Base-by-base conservation (phyloP, 2,888 invertebrate species). In the Epistrophe eligans region DNA sequence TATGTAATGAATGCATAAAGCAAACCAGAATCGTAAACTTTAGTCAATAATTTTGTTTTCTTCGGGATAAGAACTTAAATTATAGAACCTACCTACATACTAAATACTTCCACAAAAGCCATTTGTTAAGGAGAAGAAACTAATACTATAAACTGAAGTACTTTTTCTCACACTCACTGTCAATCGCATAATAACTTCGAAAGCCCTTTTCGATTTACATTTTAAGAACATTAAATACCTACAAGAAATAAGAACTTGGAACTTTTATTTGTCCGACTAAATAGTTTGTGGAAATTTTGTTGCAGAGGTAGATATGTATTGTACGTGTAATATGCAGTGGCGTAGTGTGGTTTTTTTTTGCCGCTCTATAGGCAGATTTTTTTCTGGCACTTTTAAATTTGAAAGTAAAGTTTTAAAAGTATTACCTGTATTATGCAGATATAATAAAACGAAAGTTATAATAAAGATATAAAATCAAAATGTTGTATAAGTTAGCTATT, bases 131-230 rank as follows among this genome's bases (percentile, higher is more conserved):
- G 77, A 81, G 66, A 71, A 70, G 79, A 74, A 79, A 79, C 70
- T 79, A 28, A 32, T 32, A 32, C 15, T 32, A 28, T 60, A 58
- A 10, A 79, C 70, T 55, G 19, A 81, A 84, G 74, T 74, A 70
- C 73, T 74, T 84, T 77, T 71, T 67, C 79, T 50, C 84, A 74
- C 50, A 74, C 79, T 57, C 60, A 70, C 74, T 79, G 79, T 71
- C 84, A 84, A 84, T 84, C 79, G 84, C 48, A 50, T 84, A 70
- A 79, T 74, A 84, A 74, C 84, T 84, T 84, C 62, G 70, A 84
- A 84, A 84, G 84, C 57, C 74, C 67, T 84, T 84, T 84, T 79
- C 84, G 84, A 84, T 84, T 84, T 84, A 84, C 84, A 84, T 84
- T 74, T 84, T 79, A 84, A 79, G 84, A 79, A 84, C 84, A 84